Percentiles rank a stretch among this genome's conserved stretches.
These are phyloP conservation scores for Stenotaenia linearis DNA, from an alignment of 2,888 invertebrate genomes.

Conservation along the genomic window DNA sequence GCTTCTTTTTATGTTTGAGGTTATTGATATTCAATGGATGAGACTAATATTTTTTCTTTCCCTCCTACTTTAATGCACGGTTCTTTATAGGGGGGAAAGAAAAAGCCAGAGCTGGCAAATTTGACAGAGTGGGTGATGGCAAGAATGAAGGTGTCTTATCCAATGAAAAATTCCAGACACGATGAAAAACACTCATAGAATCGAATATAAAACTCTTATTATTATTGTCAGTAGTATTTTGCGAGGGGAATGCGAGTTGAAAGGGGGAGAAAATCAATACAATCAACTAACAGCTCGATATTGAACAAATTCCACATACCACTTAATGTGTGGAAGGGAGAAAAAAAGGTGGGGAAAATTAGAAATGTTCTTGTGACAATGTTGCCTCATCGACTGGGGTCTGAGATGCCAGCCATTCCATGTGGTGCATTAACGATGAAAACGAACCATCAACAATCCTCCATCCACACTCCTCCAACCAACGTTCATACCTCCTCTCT, in stretches of 20 bases:
- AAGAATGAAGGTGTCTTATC: background rate
- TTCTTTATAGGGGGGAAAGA: background rate
- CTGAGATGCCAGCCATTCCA: background rate
- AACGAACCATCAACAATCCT: background rate
- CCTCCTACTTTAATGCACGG: background rate
- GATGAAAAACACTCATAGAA: background rate
- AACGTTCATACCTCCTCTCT: no score
- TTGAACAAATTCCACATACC: background rate
- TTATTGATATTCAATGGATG: background rate
- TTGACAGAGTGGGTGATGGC: conserved; percentile 4
- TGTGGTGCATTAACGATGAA: background rate
- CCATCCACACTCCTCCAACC: no score
- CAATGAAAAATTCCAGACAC: conserved; percentile 9
- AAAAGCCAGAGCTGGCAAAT: conserved; percentile 3
- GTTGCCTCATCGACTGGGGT: background rate
- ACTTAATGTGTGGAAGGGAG: background rate
- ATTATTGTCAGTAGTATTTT: background rate
- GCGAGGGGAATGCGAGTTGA: background rate
- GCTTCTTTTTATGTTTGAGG: background rate
- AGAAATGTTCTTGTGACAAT: conserved; percentile 4
- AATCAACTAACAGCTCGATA: background rate
- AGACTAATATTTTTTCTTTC: background rate
- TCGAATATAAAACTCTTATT: conserved; percentile 9
- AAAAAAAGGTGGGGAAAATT: background rate
- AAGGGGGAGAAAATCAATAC: background rate